Evolutionary conservation across 1,140 invertebrate genomes (phyloP), one percentile per base, ranked within the genome.

Genomic region (Lepidurus packardi): DNA sequence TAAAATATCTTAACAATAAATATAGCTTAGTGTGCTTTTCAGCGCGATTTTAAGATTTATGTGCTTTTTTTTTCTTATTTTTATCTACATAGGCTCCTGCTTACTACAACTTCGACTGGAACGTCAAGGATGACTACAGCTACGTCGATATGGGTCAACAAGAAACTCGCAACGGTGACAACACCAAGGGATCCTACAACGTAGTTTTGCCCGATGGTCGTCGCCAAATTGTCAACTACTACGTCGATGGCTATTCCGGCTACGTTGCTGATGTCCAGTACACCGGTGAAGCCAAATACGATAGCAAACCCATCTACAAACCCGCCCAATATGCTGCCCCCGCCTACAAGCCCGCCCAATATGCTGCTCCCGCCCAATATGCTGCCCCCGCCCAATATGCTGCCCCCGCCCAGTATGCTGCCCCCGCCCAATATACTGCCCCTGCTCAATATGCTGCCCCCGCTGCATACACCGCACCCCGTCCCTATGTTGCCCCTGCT

Each of bases 41-140:
- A 11, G 45, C 45, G 16, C 10, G 45, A 7, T 11, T 47, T 47
- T 47, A 47, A 47, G 10, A 47, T 47, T 11, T 16, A 47, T 47
- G 34, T 34, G 34, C 45, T 47, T 0, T 7, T 7, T 10, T 10
- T 65, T 21, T 13, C 16, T 65, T 65, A 7, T 7, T 16, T 13
- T 21, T 65, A n/a, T 65, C 9, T 21, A 7, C 53, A 34, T 34
- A 65, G 53, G 53, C 53, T 65, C 53, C 53, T 21, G 53, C 53
- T 16, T 65, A 21, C 53, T 65, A 65, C 75, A 77, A 81, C 24
- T 83, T 81, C 79, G 76, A 79, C 13, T 82, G 82, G 79, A 78
- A 77, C 11, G 81, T 83, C 53, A 79, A 81, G 75, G 81, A 83
- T 80, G 77, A 79, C 25, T 80, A 82, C 76, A 87, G 88, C 77